Evolutionary conservation across 2,888 invertebrate species (phyloP), one percentile per base, ranked within the genome.

Genomic region (Onchidella celtica): DNA sequence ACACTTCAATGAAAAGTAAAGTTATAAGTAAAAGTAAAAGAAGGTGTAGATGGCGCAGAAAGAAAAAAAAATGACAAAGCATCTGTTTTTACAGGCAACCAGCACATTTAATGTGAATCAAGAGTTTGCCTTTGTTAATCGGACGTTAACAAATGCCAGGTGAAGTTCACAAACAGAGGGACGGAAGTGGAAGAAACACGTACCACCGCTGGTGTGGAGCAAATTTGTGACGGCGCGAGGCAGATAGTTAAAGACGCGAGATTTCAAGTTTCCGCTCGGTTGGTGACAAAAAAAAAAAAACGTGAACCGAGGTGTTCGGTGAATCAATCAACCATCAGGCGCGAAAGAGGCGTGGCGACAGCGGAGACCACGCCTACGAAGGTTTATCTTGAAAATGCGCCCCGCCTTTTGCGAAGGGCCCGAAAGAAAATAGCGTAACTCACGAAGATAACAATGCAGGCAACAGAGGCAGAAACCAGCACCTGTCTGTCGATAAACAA

Each of bases 191-290:
- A 4, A 24, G 38, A 68, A 40, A 34, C 21, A 38, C 2, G 40
- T 14, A 27, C 1, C 1, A n/a, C 17, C 17, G 47, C 27, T 38
- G 69, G 69, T 47, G 27, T 24, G 69, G 6, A 27, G 24, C 14
- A n/a, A 68, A 17, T n/a, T 36, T 14, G 63, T 63, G 68, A 68
- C 34, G 32, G 32, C n/a, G 66, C 38, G 68, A 68, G 68, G 68
- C 68, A 38, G 38, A 34, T n/a, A n/a, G n/a, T n/a, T 68, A 38
- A 21, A 68, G 68, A 68, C n/a, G 17, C 2, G n/a, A n/a, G 24
- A 34, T 21, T 32, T n/a, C 47, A 47, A 36, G 3, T 68, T 68
- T 68, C 68, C 68, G 68, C 38, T 38, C 38, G 36, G n/a, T 21
- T 38, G 68, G 36, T 68, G 69, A 69, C 2, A 47, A 69, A 47